Conservation (phyloP, 1,140 invertebrate species). For the Drosophila kohkoa region DNA sequence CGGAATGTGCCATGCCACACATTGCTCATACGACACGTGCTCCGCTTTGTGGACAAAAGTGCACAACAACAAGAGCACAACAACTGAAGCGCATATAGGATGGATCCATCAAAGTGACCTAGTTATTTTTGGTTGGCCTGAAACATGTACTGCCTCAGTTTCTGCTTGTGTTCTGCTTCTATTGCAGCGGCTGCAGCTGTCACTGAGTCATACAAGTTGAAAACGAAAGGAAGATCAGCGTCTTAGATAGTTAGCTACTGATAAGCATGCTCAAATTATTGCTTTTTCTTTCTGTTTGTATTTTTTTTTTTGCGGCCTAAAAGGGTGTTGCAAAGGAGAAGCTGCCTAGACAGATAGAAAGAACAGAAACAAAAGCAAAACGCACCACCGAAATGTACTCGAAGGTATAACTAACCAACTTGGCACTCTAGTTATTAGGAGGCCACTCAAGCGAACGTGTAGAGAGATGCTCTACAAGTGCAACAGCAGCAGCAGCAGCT, state of each 20-base stretch:
- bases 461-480: conserved; percentile 70
- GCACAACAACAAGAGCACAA: conserved; percentile 1
- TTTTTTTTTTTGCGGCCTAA: background rate
- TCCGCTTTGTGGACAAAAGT: background rate
- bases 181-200: background rate
- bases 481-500: conserved; percentile 44
- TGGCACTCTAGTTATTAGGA: conserved; percentile 25
- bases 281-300: background rate
- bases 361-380: conserved; percentile 3
- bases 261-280: conserved; percentile 21
- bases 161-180: too few relatives aligned
- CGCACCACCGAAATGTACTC: conserved; percentile 14
- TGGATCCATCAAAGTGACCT: conserved; percentile 36
- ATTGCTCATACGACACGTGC: conserved; percentile 37
- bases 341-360: conserved; percentile 28
- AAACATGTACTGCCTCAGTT: background rate
- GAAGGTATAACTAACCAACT: conserved; percentile 28
- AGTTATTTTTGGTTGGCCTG: conserved; percentile 6
- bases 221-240: conserved; percentile 38
- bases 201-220: conserved; percentile 27
- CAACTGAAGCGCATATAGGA: conserved; percentile 13
- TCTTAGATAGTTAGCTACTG: conserved; percentile 10
- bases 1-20: conserved; percentile 20
- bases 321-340: conserved; percentile 30
- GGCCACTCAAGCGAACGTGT: conserved; percentile 53